Evolutionary conservation across 2,888 invertebrate species (phyloP), one percentile per base, ranked within the genome.

Genomic region (Aleiodes leptofemur): DNA sequence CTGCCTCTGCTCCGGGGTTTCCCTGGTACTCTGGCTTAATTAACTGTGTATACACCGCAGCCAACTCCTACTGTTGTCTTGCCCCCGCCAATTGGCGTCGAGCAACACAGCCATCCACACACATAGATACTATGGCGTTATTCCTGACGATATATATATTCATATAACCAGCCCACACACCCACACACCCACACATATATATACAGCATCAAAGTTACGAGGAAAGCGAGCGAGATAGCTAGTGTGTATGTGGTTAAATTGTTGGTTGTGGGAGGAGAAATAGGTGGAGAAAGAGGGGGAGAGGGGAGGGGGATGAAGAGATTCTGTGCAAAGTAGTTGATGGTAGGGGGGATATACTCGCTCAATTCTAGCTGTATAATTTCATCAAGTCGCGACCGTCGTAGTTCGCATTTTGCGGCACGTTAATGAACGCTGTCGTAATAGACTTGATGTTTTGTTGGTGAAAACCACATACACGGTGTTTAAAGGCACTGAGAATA

Each of bases 31-130:
- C 84, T 81, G 83, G 86, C 84, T 88, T 88, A 87, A 89, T 89
- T 88, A 89, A 88, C 88, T 87, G 86, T 88, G 87, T 89, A 89
- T 87, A 89, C 88, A 88, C 85, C 84, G 85, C 85, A 86, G 85
- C 84, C 84, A 84, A 84, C 88, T 86, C 85, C 87, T 86, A 85
- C 85, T 86, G 86, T 86, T 87, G 85, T 87, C 87, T 86, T 83
- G 84, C 86, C 86, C 84, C 87, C 84, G 85, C 85, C 88, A 87
- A 87, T 87, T 86, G 87, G 83, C 29, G 57, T 69, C 77, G 80
- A 83, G 55, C 43, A 51, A 16, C 61, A 61, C 34, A 66, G 61
- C 6, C 7, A 43, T 9, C 14, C 14, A 16, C 64, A 48, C 61
- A 38, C 38, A 38, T 8, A 38, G 38, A n/a, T 61, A 61, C 61